A percentile compares a stretch with the other conserved stretches of the same genome.
Evolutionary conservation across 2,888 invertebrate species (phyloP).

Genomic region (Patella ulyssiponensis): DNA sequence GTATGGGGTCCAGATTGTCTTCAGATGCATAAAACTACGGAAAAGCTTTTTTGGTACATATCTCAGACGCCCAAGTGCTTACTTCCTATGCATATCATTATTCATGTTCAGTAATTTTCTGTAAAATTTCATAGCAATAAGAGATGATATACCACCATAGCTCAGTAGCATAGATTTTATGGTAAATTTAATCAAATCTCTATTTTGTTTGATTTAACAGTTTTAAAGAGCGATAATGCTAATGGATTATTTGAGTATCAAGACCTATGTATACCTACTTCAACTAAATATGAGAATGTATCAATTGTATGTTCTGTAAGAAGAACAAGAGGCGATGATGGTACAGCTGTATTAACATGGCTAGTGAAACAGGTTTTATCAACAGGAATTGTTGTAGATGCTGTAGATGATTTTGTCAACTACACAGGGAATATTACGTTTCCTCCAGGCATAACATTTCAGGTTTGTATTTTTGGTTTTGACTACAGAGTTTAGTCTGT

Average conservation of each 20-base stretch:
- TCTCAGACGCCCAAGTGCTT: neutral
- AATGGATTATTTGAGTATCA: conserved; percentile 69
- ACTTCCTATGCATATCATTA: neutral
- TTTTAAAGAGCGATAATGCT: conserved; percentile 71
- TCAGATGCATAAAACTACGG: neutral
- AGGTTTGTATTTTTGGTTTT: conserved; percentile 45
- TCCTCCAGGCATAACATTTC: conserved; percentile 58
- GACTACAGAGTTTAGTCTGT: no score
- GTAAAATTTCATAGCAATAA: neutral
- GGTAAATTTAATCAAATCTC: no score
- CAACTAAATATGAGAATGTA: conserved; percentile 43
- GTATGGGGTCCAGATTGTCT: no score
- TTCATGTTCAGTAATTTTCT: neutral
- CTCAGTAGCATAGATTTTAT: neutral
- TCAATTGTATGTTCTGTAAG: conserved; percentile 56
- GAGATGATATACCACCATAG: neutral
- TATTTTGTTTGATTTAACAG: conserved; percentile 44
- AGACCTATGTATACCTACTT: conserved; percentile 55
- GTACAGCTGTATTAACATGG: conserved; percentile 64
- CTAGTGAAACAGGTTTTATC: conserved; percentile 45
- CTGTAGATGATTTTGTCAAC: conserved; percentile 56
- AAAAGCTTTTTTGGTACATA: neutral
- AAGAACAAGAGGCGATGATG: conserved; percentile 63
- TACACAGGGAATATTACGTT: conserved; percentile 61
- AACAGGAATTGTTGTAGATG: conserved; percentile 33